Conservation (phyloP, 2,888 invertebrate species). For the Alloscopus bannaensis region DNA sequence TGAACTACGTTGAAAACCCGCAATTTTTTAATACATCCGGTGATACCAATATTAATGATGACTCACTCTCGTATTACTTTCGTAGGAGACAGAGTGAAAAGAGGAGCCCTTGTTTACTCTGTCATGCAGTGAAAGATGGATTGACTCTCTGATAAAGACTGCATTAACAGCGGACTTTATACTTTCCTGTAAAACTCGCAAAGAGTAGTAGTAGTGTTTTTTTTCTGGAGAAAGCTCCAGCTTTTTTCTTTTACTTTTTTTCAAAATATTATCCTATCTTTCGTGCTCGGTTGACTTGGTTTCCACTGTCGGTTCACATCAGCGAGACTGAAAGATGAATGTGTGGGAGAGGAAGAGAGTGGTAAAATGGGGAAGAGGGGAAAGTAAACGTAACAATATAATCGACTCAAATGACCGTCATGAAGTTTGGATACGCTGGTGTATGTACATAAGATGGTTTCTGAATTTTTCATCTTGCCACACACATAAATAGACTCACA, state of each 20-base stretch:
- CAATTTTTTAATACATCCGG: conserved; percentile 2
- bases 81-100: conserved; percentile 14
- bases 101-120: conserved; percentile 58
- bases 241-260: conserved; percentile 41
- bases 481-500: too few relatives aligned
- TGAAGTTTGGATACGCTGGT: too few relatives aligned
- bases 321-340: conserved; percentile 28
- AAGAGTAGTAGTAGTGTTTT: too few relatives aligned
- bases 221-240: too few relatives aligned
- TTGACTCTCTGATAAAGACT: conserved; percentile 64
- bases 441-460: too few relatives aligned
- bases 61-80: conserved; percentile 1
- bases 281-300: conserved; percentile 45
- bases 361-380: conserved; percentile 19
- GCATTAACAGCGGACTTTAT: conserved; percentile 53
- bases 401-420: too few relatives aligned
- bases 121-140: conserved; percentile 62
- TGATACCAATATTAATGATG: conserved; percentile 27
- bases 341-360: background rate
- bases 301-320: conserved; percentile 37
- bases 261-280: conserved; percentile 63
- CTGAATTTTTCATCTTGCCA: too few relatives aligned
- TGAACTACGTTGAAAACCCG: too few relatives aligned
- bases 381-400: too few relatives aligned
- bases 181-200: conserved; percentile 25